phyloP scores from a whole-genome alignment of 2,113 vertebrate species.

The Glareola pratincola region DNA sequence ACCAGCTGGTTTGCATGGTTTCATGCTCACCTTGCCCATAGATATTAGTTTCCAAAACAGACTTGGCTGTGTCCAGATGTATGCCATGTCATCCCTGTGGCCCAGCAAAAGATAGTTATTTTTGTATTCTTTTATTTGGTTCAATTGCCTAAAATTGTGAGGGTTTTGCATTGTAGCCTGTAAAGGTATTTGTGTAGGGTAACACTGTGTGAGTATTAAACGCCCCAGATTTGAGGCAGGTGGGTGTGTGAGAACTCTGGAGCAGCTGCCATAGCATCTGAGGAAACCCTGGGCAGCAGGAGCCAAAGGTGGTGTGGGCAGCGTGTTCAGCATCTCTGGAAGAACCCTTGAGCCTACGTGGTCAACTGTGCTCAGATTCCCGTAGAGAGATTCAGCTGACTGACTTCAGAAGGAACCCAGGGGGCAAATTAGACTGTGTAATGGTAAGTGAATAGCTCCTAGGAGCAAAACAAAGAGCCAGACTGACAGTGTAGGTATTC shows the following conservation, averaged over 20 bases:
- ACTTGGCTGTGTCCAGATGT: not conserved
- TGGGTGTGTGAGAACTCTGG: not conserved
- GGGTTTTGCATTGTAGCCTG: not conserved
- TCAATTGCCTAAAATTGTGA: not conserved
- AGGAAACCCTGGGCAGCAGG: not conserved
- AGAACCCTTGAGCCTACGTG: not conserved
- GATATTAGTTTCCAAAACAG: not conserved
- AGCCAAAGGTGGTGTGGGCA: not conserved
- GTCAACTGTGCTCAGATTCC: not conserved
- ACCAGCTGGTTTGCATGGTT: not conserved
- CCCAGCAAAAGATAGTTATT: not conserved
- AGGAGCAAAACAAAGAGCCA: not conserved
- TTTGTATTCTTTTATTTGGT: not conserved
- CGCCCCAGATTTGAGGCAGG: not conserved
- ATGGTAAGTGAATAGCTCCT: not conserved
- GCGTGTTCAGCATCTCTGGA: not conserved
- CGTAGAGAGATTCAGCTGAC: no score
- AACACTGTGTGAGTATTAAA: not conserved
- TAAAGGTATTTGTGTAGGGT: not conserved
- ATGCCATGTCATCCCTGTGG: not conserved
- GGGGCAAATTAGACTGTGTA: not conserved
- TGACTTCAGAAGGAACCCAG: not conserved
- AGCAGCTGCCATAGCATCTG: not conserved
- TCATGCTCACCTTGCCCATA: not conserved
- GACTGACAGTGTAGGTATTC: not conserved